Evolutionary conservation across 2,888 invertebrate genomes (phyloP), one percentile per base, ranked within the genome.

Genomic region (Platypus cylindrus): DNA sequence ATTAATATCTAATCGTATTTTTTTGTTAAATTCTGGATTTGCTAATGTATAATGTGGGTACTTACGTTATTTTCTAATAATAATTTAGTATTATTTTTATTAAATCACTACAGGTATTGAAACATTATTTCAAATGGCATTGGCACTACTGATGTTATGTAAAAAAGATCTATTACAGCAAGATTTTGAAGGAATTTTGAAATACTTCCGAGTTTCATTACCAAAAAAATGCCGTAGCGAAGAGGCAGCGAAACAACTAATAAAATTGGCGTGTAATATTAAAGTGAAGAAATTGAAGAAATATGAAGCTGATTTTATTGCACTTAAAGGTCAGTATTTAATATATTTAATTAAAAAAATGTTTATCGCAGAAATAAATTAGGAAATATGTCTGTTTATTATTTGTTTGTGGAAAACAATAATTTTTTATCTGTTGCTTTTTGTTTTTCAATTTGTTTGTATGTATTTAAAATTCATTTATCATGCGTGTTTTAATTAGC

Each of bases 181-280:
- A 45, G 98, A 98, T 65, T 99, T 98, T 56, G 98, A 98, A 65
- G 94, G 94, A 12, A 84, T 94, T 38, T 70, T 98, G 46, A 98
- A 97, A 61, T 98, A 95, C 66, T 97, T 99, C 60, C 78, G 98
- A 40, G 95, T 98, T 2, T 85, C 87, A 9, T 68, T 99, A 48
- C 98, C 98, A 24, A 94, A 98, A 65, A 89, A 87, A 54, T 97
- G 93, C 58, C 78, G 95, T 32, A 83, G 81, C 9, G 89, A 94
- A 55, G 87, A 87, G 51, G 75, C 83, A 9, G 86, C 95, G 0
- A 76, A 82, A 28, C 80, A 85, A 46, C 73, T 98, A 5, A 82
- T 98, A 64, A 85, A 86, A 58, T 68, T 81, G 45, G 94, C 97
- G 3, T 86, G 90, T 56, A 79, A 79, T 49, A 75, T 90, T 34